A percentile compares a stretch with the other conserved stretches of the same genome.
These are phyloP conservation scores for Chaenodraco wilsoni DNA, from an alignment of 2,797 vertebrate genomes.

Conservation along the genomic window DNA sequence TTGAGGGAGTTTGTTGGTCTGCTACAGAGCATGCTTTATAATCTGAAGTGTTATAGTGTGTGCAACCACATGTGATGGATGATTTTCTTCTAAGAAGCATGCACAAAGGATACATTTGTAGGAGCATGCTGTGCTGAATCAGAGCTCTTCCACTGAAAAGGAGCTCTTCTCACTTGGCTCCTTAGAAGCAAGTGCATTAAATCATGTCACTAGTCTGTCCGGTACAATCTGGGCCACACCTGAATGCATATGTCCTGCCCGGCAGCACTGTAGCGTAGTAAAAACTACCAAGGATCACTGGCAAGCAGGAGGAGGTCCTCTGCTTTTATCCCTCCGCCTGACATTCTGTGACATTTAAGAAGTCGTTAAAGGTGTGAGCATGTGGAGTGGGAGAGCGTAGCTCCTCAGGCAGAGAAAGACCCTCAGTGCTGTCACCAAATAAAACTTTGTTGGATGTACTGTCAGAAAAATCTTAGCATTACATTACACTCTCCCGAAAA, in stretches of 20 bases:
- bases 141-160: conserved; percentile 57
- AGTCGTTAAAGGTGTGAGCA: conserved; percentile 84
- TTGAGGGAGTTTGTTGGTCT: conserved; percentile 29
- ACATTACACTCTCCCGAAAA: conserved; percentile 49
- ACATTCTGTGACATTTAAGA: conserved; percentile 89
- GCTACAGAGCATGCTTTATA: conserved; percentile 47
- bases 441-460: conserved; percentile 72
- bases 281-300: conserved; percentile 74
- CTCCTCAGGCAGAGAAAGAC: conserved; percentile 75
- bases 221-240: conserved; percentile 79
- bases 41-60: conserved; percentile 40
- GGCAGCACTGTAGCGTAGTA: conserved; percentile 69
- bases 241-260: conserved; percentile 72
- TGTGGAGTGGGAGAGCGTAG: conserved; percentile 60
- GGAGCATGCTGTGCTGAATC: conserved; percentile 62
- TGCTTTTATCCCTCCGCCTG: conserved; percentile 81
- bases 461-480: conserved; percentile 61
- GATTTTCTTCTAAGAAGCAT: conserved; percentile 54
- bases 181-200: conserved; percentile 75
- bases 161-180: conserved; percentile 68
- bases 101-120: conserved; percentile 62
- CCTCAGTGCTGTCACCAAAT: conserved; percentile 74
- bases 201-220: conserved; percentile 74
- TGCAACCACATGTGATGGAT: conserved; percentile 58
- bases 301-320: conserved; percentile 75